Percentiles rank a stretch among this genome's conserved stretches.
phyloP scores from a whole-genome alignment of 92 coral and sea anemone genomes.

The Porites divaricata region DNA sequence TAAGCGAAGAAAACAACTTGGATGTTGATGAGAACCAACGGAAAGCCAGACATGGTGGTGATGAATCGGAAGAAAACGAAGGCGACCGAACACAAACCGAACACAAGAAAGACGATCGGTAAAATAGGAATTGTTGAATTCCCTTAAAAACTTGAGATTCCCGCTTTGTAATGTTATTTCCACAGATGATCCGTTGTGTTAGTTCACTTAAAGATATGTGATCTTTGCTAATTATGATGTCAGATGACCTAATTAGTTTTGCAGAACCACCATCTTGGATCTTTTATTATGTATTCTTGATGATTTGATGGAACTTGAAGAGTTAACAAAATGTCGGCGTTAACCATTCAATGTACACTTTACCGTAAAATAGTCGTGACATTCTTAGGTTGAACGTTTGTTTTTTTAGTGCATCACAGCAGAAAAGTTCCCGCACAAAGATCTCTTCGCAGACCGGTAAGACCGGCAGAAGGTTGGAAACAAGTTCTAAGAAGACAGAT shows the following conservation, averaged over 20 bases:
- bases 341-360: too few relatives aligned
- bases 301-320: too few relatives aligned
- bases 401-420: background rate
- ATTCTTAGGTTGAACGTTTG: too few relatives aligned
- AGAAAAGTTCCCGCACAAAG: background rate
- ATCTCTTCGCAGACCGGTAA: background rate
- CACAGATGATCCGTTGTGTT: too few relatives aligned
- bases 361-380: background rate
- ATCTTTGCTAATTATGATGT: too few relatives aligned
- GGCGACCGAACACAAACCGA: slow-evolving; percentile 13
- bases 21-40: background rate
- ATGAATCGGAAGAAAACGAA: background rate
- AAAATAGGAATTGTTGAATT: background rate
- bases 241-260: too few relatives aligned
- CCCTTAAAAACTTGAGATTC: background rate
- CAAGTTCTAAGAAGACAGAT: slow-evolving; percentile 20
- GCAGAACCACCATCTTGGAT: too few relatives aligned
- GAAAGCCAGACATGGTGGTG: background rate
- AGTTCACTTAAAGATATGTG: too few relatives aligned
- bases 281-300: too few relatives aligned
- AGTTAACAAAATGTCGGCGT: too few relatives aligned
- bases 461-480: background rate
- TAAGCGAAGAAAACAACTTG: slow-evolving; percentile 2
- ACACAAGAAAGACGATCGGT: slow-evolving; percentile 6
- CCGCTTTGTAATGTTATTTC: too few relatives aligned